A percentile compares a stretch with the other conserved stretches of the same genome.
These are phyloP conservation scores for Lagocephalus sceleratus DNA, from an alignment of 2,797 vertebrate genomes.

Conservation along the genomic window DNA sequence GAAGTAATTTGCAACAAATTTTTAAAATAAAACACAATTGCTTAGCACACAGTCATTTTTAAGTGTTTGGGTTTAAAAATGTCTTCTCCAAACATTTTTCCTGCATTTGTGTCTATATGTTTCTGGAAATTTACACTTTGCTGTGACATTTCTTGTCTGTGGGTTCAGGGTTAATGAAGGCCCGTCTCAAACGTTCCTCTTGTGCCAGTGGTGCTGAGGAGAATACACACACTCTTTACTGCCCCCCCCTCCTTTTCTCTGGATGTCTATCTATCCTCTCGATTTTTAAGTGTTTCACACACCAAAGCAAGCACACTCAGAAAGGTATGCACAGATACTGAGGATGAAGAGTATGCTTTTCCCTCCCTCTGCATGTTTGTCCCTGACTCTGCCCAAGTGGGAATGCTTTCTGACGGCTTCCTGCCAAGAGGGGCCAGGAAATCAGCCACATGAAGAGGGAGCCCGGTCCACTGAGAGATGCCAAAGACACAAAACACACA, in stretches of 20 bases:
- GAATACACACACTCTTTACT: slow-evolving; percentile 52
- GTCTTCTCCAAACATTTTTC: too few species aligned
- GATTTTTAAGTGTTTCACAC: slow-evolving; percentile 34
- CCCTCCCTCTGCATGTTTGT: slow-evolving; percentile 72
- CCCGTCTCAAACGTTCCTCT: slow-evolving; percentile 46
- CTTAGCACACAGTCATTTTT: too few species aligned
- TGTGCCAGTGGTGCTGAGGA: slow-evolving; percentile 49
- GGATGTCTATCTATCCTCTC: slow-evolving; percentile 45
- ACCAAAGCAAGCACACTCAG: not conserved
- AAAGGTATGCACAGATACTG: slow-evolving; percentile 40
- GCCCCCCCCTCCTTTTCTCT: slow-evolving; percentile 50
- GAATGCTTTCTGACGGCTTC: slow-evolving; percentile 70
- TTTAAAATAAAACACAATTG: too few species aligned
- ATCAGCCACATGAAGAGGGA: slow-evolving; percentile 66
- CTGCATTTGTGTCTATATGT: too few species aligned
- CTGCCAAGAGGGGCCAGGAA: slow-evolving; percentile 68
- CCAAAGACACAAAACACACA: slow-evolving; percentile 48
- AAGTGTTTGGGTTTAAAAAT: too few species aligned
- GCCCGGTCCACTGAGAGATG: slow-evolving; percentile 67
- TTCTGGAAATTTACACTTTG: too few species aligned
- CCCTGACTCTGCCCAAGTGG: slow-evolving; percentile 64
- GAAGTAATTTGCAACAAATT: too few species aligned
- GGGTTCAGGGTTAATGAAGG: slow-evolving; percentile 69
- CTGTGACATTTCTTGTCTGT: slow-evolving; percentile 40
- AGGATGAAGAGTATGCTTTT: slow-evolving; percentile 77